Conservation (phyloP, 2,113 vertebrate genomes). For the Choloepus hoffmanni region DNA sequence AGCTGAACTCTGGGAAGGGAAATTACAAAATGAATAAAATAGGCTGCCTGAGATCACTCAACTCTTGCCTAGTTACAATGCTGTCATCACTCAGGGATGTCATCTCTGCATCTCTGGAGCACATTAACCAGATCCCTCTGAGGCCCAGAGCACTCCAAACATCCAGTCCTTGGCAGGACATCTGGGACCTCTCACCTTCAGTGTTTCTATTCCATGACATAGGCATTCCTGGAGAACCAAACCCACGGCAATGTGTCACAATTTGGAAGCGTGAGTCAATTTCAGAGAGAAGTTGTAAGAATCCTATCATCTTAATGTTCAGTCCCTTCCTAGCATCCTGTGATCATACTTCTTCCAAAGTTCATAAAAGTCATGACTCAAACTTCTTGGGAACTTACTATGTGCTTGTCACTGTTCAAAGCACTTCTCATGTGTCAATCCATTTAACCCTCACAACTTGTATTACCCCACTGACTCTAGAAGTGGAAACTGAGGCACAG, state of each 20-base stretch:
- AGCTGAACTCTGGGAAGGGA: not conserved
- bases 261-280: not conserved
- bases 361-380: not conserved
- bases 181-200: not conserved
- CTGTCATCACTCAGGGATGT: not conserved
- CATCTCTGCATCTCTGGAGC: fast-evolving
- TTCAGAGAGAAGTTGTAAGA: not conserved
- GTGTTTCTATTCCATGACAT: not conserved
- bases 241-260: fast-evolving
- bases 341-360: not conserved
- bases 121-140: not conserved
- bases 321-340: not conserved
- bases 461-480: not conserved
- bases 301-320: not conserved
- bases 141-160: not conserved
- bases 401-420: not conserved
- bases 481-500: not conserved
- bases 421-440: not conserved
- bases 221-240: not conserved
- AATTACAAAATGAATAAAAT: not conserved
- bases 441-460: not conserved
- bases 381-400: not conserved
- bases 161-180: not conserved
- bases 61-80: not conserved
- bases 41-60: not conserved